Base-by-base conservation (phyloP, 2,797 vertebrate species). In the Lithobates sylvaticus region DNA sequence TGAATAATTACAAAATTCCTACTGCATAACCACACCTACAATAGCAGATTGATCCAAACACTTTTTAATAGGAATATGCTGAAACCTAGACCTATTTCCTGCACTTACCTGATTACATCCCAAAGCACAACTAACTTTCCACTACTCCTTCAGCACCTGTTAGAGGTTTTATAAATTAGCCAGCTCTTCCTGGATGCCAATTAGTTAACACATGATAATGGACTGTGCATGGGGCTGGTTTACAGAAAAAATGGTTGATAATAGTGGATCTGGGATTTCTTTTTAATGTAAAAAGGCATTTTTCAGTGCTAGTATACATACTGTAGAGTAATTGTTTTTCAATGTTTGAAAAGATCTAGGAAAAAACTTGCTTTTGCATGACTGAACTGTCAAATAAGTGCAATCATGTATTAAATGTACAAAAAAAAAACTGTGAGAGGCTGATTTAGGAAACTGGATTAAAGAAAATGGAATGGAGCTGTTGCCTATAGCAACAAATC, bases 111-210 rank as follows among this genome's bases (percentile, higher is more conserved):
- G 32, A 58, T 29, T 78, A 79, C 67, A 86, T 80, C 61, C 86
- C 83, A 84, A 78, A 84, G 86, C 86, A 84, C 86, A 87, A 87
- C 86, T 84, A 87, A 87, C 81, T 80, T 87, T 87, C 86, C 86
- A 87, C 76, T 70, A 79, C 76, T 34, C 15, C 32, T 21, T 10
- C 7, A n/a, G 1, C 86, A 87, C 81, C 81, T 87, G 81, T 3
- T 84, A 70, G 81, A 80, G 69, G 84, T 84, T 54, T 87, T 87
- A 87, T 87, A 84, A 58, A 79, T 84, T 79, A 69, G 12, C 58
- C 29, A 15, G 27, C 32, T 36, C 70, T 75, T 58, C 81, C 71
- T 80, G n/a, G 58, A 74, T 23, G 54, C 76, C 81, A 87, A 87
- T 87, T 84, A 84, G 61, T 79, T 50, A 23, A 15, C 72, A 67